Conservation (phyloP, 2,797 vertebrate genomes). For the Buceros bicornis region DNA sequence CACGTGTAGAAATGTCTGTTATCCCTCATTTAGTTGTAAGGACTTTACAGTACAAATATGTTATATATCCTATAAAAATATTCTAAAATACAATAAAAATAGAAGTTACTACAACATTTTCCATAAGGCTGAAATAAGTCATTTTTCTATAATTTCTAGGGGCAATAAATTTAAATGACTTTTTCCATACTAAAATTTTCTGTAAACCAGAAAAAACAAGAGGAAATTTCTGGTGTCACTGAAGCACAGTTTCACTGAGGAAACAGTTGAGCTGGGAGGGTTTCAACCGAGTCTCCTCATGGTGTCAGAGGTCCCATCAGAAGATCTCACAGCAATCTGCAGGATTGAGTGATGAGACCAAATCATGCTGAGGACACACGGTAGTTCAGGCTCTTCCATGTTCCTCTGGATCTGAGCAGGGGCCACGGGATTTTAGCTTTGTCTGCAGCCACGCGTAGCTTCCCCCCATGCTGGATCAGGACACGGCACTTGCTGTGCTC, state of each 20-base stretch:
- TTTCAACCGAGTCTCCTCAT: background rate
- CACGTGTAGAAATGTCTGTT: background rate
- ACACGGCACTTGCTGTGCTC: background rate
- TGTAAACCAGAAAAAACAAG: background rate
- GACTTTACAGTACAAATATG: background rate
- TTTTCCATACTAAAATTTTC: background rate
- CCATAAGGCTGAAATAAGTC: background rate
- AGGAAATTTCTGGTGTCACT: background rate
- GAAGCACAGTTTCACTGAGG: background rate
- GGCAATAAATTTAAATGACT: background rate
- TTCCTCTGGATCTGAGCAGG: background rate
- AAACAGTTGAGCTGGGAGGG: background rate
- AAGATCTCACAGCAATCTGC: fast-evolving
- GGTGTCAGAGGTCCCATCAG: fast-evolving
- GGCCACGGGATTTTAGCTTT: background rate
- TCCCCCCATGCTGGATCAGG: background rate
- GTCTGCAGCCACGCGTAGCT: background rate
- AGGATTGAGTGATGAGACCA: background rate
- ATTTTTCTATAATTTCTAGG: background rate
- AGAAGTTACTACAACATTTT: background rate
- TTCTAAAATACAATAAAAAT: background rate
- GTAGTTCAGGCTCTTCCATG: background rate
- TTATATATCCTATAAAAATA: background rate
- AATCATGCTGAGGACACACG: background rate
- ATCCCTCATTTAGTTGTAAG: background rate